Evolutionary conservation across 2,797 vertebrate species (phyloP), one percentile per base, ranked within the genome.

Genomic region (Tamandua tetradactyla): DNA sequence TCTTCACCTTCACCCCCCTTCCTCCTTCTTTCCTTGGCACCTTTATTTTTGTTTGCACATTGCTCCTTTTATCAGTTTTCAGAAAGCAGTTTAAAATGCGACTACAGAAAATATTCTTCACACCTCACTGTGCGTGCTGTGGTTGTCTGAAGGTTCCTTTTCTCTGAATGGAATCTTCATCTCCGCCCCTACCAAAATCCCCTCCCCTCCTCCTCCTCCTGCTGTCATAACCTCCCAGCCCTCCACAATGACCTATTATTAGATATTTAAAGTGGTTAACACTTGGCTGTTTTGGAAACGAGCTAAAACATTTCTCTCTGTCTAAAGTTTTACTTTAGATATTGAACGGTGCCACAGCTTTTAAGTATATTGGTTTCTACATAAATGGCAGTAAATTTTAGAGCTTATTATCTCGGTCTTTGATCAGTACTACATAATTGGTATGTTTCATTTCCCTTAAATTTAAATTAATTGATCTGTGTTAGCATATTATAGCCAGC

Each of bases 211-310:
- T 55, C 59, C 61, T n/a, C 80, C 44, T 83, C 18, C 76, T 55
- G 89, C 57, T 32, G 13, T 55, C 74, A 15, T 35, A 44, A n/a
- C 69, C 75, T 22, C 93, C 87, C 76, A 35, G 23, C 86, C 88
- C 83, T 72, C 47, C 47, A 74, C 87, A 79, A 68, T 89, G 84
- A 94, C 82, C 94, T 95, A 75, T 96, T 96, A 94, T 84, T 95
- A 98, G 95, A 94, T 96, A 93, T 88, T 42, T 81, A 74, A 89
- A 95, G 93, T 80, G 66, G 91, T 96, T 84, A 94, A 68, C 88
- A 69, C 75, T 89, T 64, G 17, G 27, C 74, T 76, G 18, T 93
- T 95, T 89, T 7, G 64, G 95, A 96, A 96, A 94, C 4, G 42
- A 57, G 95, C 87, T 55, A 66, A 96, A 95, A 91, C 78, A 20